Evolutionary conservation across 2,113 vertebrate species (phyloP).

Genomic region (Ariopsis seemanni): DNA sequence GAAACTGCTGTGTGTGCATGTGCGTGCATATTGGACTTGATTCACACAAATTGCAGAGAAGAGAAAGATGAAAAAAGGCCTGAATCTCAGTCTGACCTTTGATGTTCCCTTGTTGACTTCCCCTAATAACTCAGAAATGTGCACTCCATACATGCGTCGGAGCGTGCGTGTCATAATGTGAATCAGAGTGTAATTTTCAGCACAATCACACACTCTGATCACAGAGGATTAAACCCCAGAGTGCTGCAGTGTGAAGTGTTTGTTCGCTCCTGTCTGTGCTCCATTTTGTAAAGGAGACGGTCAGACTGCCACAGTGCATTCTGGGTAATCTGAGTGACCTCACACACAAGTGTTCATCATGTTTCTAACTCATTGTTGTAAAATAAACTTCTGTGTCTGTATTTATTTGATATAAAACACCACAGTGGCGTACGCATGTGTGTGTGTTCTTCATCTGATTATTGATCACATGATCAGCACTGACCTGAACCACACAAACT

Average conservation of each 20-base stretch:
- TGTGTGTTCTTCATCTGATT: background rate
- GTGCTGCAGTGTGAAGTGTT: background rate
- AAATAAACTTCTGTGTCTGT: conserved; percentile 11
- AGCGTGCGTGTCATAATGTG: background rate
- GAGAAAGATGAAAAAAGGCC: background rate
- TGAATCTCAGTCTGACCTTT: background rate
- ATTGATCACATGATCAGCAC: background rate
- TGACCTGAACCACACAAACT: background rate
- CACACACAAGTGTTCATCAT: background rate
- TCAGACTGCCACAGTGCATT: background rate
- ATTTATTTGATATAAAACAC: conserved; percentile 29
- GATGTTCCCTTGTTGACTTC: background rate
- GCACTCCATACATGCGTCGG: no score
- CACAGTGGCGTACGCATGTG: background rate
- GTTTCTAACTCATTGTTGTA: background rate
- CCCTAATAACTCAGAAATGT: background rate
- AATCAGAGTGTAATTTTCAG: background rate
- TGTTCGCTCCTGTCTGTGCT: background rate
- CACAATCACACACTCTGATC: background rate
- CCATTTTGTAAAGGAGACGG: background rate
- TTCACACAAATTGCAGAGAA: background rate
- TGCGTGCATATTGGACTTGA: background rate
- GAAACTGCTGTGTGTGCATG: background rate
- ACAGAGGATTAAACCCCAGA: background rate
- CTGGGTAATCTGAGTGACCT: background rate